Conservation (phyloP, 2,888 invertebrate genomes). For the Tanytarsus gracilentus region DNA sequence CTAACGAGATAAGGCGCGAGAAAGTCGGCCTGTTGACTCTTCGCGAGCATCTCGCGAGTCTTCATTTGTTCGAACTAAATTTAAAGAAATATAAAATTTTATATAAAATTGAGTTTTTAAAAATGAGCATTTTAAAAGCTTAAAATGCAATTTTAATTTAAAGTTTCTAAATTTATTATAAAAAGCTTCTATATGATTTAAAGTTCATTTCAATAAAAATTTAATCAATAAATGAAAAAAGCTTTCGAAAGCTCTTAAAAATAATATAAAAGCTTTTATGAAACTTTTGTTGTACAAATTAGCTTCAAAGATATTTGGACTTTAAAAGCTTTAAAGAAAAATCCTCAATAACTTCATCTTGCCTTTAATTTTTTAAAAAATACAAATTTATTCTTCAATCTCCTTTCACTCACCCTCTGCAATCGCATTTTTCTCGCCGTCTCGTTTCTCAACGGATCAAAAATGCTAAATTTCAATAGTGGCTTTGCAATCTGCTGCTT, state of each 20-base stretch:
- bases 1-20: conserved; percentile 51
- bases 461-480: conserved; percentile 46
- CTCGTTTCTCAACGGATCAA: conserved; percentile 49
- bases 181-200: too few relatives aligned
- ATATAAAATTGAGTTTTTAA: not conserved
- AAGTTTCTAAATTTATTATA: too few relatives aligned
- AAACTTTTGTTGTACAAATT: too few relatives aligned
- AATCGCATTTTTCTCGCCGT: conserved; percentile 45
- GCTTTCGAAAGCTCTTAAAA: too few relatives aligned
- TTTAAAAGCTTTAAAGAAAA: too few relatives aligned
- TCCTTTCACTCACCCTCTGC: conserved; percentile 41
- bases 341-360: too few relatives aligned
- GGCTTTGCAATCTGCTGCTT: conserved; percentile 45
- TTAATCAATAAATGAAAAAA: conserved; percentile 3
- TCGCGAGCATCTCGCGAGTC: conserved; percentile 44
- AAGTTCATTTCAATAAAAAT: too few relatives aligned
- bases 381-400: not conserved
- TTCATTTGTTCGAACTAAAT: conserved; percentile 38
- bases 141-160: too few relatives aligned
- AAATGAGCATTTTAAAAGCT: too few relatives aligned
- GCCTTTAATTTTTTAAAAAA: not conserved
- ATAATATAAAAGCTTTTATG: too few relatives aligned
- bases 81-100: conserved; percentile 8
- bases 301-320: too few relatives aligned
- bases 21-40: conserved; percentile 48